Evolutionary conservation across 2,888 invertebrate genomes (phyloP), one percentile per base, ranked within the genome.

Genomic region (Folsomia candida): DNA sequence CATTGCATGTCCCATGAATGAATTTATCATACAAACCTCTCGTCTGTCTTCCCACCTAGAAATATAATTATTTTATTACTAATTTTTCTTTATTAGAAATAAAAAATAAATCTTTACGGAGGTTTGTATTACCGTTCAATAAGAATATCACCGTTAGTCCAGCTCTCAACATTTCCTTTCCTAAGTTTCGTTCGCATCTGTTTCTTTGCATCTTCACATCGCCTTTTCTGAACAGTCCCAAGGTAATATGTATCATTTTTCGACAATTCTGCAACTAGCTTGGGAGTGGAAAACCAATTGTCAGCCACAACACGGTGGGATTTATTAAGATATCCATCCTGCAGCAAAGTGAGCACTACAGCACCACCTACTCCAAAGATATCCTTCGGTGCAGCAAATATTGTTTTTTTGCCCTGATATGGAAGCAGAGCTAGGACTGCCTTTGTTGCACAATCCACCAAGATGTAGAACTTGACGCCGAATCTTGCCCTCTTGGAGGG

Each of bases 41-140:
- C 74, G 47, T 51, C 70, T 27, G 51, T 76, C 76, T n/a, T 51
- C 2, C 73, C 76, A 70, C 25, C 63, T 51, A 14, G 37, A 59
- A 14, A 63, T 18, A 3, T 18, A 61, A 61, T 57, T n/a, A 57
- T n/a, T n/a, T n/a, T n/a, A n/a, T n/a, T n/a, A 47, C 14, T 9
- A 47, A 14, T 47, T 47, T 14, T 14, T 14, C 9, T 14, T 9
- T 14, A 14, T 47, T 14, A 47, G 51, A 14, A 47, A 47, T 47
- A 14, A 14, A 47, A 47, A 47, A 9, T 14, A 47, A 47, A 9
- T 47, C 6, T 63, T 63, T 6, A 6, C 20, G 18, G 3, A 14
- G 4, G 6, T n/a, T n/a, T n/a, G n/a, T n/a, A 47, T 51, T 58
- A 67, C 58, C 54, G 28, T 51, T 74, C 73, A 25, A 71, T 1